These are phyloP conservation scores for Automeris io DNA, from an alignment of 2,888 invertebrate genomes.

Conservation along the genomic window DNA sequence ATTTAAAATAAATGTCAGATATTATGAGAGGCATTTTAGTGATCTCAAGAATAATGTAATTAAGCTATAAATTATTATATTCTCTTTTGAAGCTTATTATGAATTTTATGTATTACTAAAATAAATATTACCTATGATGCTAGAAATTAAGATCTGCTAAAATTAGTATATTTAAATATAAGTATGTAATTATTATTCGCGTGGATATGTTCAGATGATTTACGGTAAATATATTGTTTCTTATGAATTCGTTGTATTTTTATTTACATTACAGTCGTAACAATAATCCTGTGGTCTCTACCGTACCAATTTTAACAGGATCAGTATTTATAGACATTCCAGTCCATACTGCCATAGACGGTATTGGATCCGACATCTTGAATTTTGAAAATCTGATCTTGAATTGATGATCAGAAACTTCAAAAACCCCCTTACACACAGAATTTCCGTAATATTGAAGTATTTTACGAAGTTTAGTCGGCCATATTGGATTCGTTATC, in stretches of 20 bases:
- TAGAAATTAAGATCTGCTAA: slow-evolving; percentile 9
- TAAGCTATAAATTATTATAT: slow-evolving; percentile 20
- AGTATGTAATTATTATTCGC: slow-evolving; percentile 9
- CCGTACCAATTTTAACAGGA: too few relatives aligned
- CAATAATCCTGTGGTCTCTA: too few relatives aligned
- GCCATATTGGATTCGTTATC: too few relatives aligned
- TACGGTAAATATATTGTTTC: slow-evolving; percentile 17
- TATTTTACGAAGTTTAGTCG: too few relatives aligned
- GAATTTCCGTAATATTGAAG: too few relatives aligned
- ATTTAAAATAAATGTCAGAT: slow-evolving; percentile 25
- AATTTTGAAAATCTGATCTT: too few relatives aligned
- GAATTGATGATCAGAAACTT: too few relatives aligned
- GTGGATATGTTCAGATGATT: slow-evolving; percentile 12
- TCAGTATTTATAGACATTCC: too few relatives aligned
- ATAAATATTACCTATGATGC: slow-evolving; percentile 9
- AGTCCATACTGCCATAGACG: too few relatives aligned
- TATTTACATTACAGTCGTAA: too few relatives aligned
- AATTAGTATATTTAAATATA: slow-evolving; percentile 7
- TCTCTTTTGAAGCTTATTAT: slow-evolving; percentile 18
- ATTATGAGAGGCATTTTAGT: slow-evolving; percentile 20
- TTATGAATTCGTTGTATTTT: not conserved
- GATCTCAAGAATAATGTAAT: slow-evolving; percentile 28
- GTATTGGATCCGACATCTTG: too few relatives aligned
- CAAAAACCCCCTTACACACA: too few relatives aligned
- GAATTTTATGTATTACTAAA: slow-evolving; percentile 15